phyloP scores from a whole-genome alignment of 2,888 invertebrate genomes.

The Craniophora ligustri region DNA sequence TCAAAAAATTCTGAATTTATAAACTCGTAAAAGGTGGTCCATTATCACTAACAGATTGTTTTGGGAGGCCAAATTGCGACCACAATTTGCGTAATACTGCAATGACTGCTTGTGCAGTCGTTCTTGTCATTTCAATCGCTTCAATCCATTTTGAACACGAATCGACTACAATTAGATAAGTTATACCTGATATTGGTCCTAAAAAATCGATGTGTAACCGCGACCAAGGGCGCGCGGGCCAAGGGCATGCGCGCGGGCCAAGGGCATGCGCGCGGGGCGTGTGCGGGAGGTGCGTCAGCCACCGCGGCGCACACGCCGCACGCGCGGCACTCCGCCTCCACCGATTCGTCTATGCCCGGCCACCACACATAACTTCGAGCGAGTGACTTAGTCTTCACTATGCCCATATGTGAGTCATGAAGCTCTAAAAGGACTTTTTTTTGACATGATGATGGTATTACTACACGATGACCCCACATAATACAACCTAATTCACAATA shows the following conservation, averaged over 20 bases:
- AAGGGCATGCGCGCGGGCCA: neutral
- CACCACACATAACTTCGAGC: slow-evolving; percentile 47
- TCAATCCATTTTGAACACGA: slow-evolving; percentile 5
- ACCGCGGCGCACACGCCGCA: slow-evolving; percentile 3
- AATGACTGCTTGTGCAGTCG: neutral
- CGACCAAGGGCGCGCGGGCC: slow-evolving; percentile 2
- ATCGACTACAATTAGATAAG: slow-evolving; percentile 2
- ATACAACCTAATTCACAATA: slow-evolving; percentile 28
- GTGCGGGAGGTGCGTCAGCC: slow-evolving; percentile 1
- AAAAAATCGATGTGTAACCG: slow-evolving; percentile 7
- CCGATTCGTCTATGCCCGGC: too few species aligned
- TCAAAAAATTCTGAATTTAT: slow-evolving; percentile 1
- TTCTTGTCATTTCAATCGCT: neutral
- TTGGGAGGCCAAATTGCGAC: slow-evolving; percentile 2
- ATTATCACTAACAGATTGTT: slow-evolving; percentile 1
- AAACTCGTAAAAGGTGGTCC: neutral
- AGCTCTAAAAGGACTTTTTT: slow-evolving; percentile 16
- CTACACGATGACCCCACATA: slow-evolving; percentile 31
- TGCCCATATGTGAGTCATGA: slow-evolving; percentile 42
- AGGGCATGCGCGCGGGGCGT: too few species aligned
- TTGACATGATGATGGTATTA: neutral
- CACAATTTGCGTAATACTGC: neutral
- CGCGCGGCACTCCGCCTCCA: too few species aligned
- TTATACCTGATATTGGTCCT: neutral
- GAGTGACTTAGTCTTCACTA: slow-evolving; percentile 44